Base-by-base conservation (phyloP, 2,113 vertebrate species). In the Xenus cinereus region DNA sequence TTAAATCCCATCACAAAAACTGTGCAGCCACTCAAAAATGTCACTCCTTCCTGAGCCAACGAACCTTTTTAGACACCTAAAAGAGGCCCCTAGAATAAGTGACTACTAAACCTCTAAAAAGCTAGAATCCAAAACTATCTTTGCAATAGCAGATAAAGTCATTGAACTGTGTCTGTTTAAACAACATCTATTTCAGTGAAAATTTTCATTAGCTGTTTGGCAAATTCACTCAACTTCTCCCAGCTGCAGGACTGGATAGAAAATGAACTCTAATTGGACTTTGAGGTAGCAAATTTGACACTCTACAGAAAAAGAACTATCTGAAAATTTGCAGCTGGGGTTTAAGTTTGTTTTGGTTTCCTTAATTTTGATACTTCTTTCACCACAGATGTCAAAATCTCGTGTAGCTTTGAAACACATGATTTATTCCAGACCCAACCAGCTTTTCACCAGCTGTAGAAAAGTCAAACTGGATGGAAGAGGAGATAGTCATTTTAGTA, bases 181-280 rank as follows among this genome's bases (percentile, higher is more conserved):
- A 95, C 79, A 96, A 95, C 79, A 88, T 72, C 95, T 87, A 87
- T 88, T 93, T 88, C 85, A 89, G 75, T 67, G 64, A 83, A 96
- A 96, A 84, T 94, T 93, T 93, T 96, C 95, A 95, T 92, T 96
- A 91, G 50, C 79, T 92, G 85, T 88, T 96, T 96, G 95, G 90
- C 72, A 94, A 95, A 96, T 95, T 85, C 93, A 72, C 85, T 93
- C 85, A 92, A 33, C 85, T 94, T 96, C 67, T 90, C 82, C 90
- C 93, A 97, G 90, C 95, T 96, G 96, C 73, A 84, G 82, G 62
- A 92, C 88, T 94, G 68, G 75, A 43, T 74, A 95, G 79, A 96
- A 96, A 96, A 96, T 95, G 35, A 94, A 84, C 56, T 84, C 64
- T 95, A 96, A 96, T 94, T 96, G 83, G 92, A 96, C 90, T 94